Conservation (phyloP, 2,888 invertebrate genomes). For the Harpalus rubripes region DNA sequence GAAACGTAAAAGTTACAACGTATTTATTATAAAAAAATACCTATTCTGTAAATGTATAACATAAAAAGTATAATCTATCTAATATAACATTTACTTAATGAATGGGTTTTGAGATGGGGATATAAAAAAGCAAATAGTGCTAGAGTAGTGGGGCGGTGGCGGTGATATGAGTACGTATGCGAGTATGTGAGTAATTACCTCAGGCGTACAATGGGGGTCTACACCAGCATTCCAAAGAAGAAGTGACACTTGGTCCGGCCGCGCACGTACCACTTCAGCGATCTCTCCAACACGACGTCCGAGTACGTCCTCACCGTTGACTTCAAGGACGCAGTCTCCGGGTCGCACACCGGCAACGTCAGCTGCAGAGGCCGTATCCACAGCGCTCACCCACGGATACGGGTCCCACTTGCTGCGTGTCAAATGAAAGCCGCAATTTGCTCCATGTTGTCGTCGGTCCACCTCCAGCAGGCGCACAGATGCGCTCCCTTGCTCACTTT, state of each 20-base stretch:
- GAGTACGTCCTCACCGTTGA: conserved; percentile 79
- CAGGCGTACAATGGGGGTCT: conserved; percentile 77
- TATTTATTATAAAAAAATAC: conserved; percentile 1
- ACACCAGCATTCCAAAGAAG: conserved; percentile 79
- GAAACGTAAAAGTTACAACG: background rate
- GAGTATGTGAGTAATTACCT: conserved; percentile 71
- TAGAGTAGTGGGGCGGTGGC: background rate
- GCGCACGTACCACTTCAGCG: conserved; percentile 78
- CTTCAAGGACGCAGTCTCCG: conserved; percentile 86
- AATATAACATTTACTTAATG: background rate
- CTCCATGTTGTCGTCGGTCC: conserved; percentile 78
- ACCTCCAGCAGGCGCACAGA: conserved; percentile 75
- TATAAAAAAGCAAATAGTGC: background rate
- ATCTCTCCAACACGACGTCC: conserved; percentile 79
- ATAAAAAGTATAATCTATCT: no score
- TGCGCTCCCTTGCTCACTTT: conserved; percentile 72
- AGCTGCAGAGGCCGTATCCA: conserved; percentile 82
- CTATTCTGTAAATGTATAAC: background rate
- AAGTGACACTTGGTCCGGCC: conserved; percentile 76
- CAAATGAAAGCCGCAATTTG: conserved; percentile 85
- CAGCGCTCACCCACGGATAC: conserved; percentile 88
- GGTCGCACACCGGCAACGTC: conserved; percentile 82
- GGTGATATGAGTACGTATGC: background rate
- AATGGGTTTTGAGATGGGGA: no score
- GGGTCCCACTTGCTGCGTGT: conserved; percentile 90